Conservation (phyloP, 2,113 vertebrate species). For the Cervus canadensis region DNA sequence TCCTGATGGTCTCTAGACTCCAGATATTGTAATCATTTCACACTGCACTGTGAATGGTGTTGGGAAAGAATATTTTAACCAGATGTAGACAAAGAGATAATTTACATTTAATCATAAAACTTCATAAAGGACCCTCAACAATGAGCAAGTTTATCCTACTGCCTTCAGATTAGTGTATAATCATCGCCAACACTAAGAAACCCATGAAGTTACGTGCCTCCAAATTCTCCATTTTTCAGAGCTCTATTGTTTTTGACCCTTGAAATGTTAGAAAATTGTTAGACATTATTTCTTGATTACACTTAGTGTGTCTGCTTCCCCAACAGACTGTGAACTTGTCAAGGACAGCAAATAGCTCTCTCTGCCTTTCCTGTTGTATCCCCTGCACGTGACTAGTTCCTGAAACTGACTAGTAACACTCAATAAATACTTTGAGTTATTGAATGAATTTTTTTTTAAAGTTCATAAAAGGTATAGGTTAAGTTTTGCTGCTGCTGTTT, state of each 20-base stretch:
- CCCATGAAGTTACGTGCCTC: neutral
- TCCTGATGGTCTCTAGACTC: neutral
- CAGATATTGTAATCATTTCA: constrained; percentile 3
- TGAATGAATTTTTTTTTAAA: neutral
- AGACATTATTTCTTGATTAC: neutral
- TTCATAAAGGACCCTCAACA: neutral
- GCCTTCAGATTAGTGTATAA: neutral
- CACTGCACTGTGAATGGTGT: neutral
- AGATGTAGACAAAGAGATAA: neutral
- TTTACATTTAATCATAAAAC: neutral
- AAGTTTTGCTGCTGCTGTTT: neutral
- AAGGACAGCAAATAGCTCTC: neutral
- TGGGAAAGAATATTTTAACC: neutral
- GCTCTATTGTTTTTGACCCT: neutral
- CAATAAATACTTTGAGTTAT: neutral
- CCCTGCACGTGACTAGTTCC: neutral
- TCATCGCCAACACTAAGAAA: neutral
- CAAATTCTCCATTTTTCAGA: neutral
- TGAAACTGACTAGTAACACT: neutral
- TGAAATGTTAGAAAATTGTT: neutral
- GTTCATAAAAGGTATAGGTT: neutral
- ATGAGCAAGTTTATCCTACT: neutral
- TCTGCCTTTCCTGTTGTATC: neutral
- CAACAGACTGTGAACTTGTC: neutral
- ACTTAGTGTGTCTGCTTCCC: neutral